phyloP scores from a whole-genome alignment of 2,888 invertebrate genomes.

The Neoitamus cyanurus region DNA sequence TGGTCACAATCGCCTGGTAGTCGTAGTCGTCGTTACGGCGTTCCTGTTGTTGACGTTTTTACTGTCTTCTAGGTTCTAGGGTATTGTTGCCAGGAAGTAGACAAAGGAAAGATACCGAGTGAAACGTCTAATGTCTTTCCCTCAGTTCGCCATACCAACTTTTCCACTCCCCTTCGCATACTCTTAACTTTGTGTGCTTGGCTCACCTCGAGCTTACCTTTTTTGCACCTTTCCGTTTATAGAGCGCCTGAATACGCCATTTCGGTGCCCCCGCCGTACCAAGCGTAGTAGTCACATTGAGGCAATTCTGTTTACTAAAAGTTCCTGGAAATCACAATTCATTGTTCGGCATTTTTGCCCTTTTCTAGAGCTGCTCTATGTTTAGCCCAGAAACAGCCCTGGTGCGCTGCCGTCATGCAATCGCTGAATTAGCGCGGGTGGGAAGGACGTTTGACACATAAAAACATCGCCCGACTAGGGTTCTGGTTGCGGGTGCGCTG shows the following conservation, averaged over 20 bases:
- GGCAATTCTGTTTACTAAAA: constrained; percentile 27
- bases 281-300: neutral
- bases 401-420: neutral
- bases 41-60: constrained; percentile 31
- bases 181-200: neutral
- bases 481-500: neutral
- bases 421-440: neutral
- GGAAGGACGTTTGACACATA: neutral
- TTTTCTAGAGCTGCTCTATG: neutral
- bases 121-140: constrained; percentile 23
- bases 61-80: constrained; percentile 16
- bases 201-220: neutral
- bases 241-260: neutral
- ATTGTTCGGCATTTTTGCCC: constrained; percentile 31
- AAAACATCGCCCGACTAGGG: neutral
- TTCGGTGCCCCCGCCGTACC: neutral
- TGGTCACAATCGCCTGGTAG: neutral
- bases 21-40: neutral
- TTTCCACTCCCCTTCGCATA: neutral
- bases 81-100: constrained; percentile 26
- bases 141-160: neutral
- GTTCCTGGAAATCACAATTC: constrained; percentile 28
- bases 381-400: neutral
- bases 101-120: neutral
- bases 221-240: constrained; percentile 6